These are phyloP conservation scores for Myathropa florea DNA, from an alignment of 2,888 invertebrate species.

Conservation along the genomic window DNA sequence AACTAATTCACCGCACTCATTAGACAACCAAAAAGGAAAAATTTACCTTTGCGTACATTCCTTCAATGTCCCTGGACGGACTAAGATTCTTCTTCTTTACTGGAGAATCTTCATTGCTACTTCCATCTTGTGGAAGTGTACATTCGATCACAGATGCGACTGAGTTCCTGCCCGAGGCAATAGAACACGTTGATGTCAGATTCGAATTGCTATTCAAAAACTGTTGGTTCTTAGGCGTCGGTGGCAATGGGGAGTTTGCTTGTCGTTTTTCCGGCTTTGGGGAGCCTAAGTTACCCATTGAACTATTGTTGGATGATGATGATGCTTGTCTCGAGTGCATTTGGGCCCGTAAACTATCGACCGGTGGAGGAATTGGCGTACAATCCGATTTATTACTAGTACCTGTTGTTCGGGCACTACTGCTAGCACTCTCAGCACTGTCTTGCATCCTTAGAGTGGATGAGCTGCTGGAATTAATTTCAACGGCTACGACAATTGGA, in stretches of 20 bases:
- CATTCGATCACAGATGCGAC: slow-evolving; percentile 80
- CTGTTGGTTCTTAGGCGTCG: slow-evolving; percentile 83
- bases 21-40: not conserved
- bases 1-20: not conserved
- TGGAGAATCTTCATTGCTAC: slow-evolving; percentile 74
- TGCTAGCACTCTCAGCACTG: slow-evolving; percentile 42
- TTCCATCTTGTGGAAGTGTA: slow-evolving; percentile 59
- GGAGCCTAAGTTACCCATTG: slow-evolving; percentile 89
- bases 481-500: slow-evolving; percentile 79
- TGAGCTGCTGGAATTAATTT: slow-evolving; percentile 77
- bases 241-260: slow-evolving; percentile 93
- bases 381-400: slow-evolving; percentile 43
- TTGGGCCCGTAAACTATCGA: slow-evolving; percentile 84
- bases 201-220: slow-evolving; percentile 76
- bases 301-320: slow-evolving; percentile 86
- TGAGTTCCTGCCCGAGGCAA: slow-evolving; percentile 77
- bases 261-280: slow-evolving; percentile 95
- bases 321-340: slow-evolving; percentile 81
- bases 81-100: slow-evolving; percentile 81
- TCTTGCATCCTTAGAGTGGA: slow-evolving; percentile 49
- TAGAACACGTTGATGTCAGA: slow-evolving; percentile 76
- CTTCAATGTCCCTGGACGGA: slow-evolving; percentile 86
- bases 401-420: slow-evolving; percentile 36
- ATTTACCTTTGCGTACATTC: slow-evolving; percentile 92
- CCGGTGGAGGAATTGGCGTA: slow-evolving; percentile 82